Percentiles rank a stretch among this genome's conserved stretches.
Conservation (phyloP, 2,113 vertebrate genomes). For the Prunella himalayana region DNA sequence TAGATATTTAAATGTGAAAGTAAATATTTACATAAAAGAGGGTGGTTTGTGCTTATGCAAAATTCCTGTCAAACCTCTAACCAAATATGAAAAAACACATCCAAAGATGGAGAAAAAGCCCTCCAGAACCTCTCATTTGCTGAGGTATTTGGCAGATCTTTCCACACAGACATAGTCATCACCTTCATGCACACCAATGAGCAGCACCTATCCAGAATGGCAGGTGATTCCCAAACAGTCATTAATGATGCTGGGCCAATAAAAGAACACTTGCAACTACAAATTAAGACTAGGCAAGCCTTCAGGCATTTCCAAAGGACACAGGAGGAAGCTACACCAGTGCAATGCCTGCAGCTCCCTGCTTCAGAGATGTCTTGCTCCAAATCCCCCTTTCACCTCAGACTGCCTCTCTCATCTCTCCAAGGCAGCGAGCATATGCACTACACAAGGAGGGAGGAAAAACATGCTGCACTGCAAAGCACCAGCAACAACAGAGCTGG, state of each 20-base stretch:
- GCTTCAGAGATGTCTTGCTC: background rate
- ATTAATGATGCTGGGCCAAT: background rate
- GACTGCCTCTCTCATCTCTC: background rate
- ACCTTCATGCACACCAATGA: background rate
- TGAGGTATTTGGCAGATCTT: background rate
- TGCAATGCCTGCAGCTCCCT: accelerated
- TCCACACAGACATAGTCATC: background rate
- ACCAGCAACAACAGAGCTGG: background rate
- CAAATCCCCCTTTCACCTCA: background rate
- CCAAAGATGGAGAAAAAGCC: background rate
- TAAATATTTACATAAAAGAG: background rate
- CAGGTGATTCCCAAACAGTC: background rate
- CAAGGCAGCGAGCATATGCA: accelerated
- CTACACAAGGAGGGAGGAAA: background rate
- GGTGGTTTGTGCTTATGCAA: background rate
- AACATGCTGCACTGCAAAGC: accelerated
- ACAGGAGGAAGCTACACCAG: accelerated
- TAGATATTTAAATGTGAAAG: background rate
- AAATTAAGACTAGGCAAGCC: background rate
- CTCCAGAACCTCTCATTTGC: background rate
- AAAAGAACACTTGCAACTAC: background rate
- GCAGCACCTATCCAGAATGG: background rate
- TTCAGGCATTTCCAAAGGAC: background rate
- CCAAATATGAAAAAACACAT: background rate
- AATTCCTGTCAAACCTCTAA: background rate